Percentiles rank a stretch among this genome's conserved stretches.
phyloP scores from a whole-genome alignment of 2,888 invertebrate genomes.

The Papilio protenor region DNA sequence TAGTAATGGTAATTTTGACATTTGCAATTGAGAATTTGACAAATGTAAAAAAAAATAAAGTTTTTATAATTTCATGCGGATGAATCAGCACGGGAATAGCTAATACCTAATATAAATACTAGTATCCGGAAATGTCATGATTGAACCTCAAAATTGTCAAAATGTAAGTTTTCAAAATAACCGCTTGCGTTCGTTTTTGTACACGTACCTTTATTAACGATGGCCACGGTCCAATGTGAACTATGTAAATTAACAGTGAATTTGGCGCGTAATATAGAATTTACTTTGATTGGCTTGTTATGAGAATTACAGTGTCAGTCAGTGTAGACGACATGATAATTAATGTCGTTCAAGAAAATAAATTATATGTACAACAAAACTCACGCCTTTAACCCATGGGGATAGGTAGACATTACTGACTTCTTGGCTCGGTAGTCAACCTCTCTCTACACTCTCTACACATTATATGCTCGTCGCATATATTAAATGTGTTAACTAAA shows the following conservation, averaged over 20 bases:
- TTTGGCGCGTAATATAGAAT: slow-evolving; percentile 11
- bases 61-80: too few relatives aligned
- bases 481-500: neutral
- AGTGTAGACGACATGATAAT: neutral
- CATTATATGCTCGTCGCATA: neutral
- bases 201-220: neutral
- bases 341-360: neutral
- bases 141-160: neutral
- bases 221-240: neutral
- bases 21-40: too few relatives aligned
- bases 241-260: slow-evolving; percentile 1
- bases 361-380: neutral
- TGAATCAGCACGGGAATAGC: too few relatives aligned
- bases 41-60: too few relatives aligned
- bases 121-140: neutral
- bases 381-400: neutral
- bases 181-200: neutral
- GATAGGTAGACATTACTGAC: neutral
- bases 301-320: neutral
- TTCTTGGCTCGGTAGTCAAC: neutral
- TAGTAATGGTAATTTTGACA: too few relatives aligned
- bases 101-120: neutral
- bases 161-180: neutral
- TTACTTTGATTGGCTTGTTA: slow-evolving; percentile 17
- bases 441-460: too few relatives aligned